phyloP scores from a whole-genome alignment of 2,113 vertebrate species.

The rabbit (Oryctolagus cuniculus) region DNA sequence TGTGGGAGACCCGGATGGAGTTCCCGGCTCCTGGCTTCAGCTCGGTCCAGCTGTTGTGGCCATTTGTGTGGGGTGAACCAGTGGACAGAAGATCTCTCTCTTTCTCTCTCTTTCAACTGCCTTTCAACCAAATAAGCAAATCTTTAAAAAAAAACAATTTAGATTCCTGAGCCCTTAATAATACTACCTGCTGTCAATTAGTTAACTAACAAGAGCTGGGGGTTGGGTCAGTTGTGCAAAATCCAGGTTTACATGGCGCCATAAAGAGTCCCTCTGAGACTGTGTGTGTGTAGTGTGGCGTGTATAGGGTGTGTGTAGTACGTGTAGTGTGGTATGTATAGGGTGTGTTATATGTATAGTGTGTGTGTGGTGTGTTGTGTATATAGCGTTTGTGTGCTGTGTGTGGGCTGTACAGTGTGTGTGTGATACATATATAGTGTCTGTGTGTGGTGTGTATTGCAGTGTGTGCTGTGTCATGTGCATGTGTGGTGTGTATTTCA shows the following conservation, averaged over 20 bases:
- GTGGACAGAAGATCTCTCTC: too few species aligned
- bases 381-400: too few species aligned
- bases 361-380: not conserved
- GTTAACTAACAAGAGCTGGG: not conserved
- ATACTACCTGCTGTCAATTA: not conserved
- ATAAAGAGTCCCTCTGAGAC: not conserved
- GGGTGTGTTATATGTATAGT: not conserved
- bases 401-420: not conserved
- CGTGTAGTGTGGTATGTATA: not conserved
- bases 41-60: too few species aligned
- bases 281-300: not conserved
- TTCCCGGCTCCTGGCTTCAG: too few species aligned
- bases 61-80: too few species aligned
- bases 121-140: too few species aligned
- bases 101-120: too few species aligned
- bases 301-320: not conserved
- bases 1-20: too few species aligned
- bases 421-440: not conserved
- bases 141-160: not conserved
- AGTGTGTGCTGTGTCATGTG: not conserved
- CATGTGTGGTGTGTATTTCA: not conserved
- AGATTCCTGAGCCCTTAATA: not conserved
- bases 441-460: not conserved
- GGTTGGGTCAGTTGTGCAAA: not conserved
- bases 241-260: rapidly evolving